Base-by-base conservation (phyloP, 1,140 invertebrate species). In the Apis dorsata region DNA sequence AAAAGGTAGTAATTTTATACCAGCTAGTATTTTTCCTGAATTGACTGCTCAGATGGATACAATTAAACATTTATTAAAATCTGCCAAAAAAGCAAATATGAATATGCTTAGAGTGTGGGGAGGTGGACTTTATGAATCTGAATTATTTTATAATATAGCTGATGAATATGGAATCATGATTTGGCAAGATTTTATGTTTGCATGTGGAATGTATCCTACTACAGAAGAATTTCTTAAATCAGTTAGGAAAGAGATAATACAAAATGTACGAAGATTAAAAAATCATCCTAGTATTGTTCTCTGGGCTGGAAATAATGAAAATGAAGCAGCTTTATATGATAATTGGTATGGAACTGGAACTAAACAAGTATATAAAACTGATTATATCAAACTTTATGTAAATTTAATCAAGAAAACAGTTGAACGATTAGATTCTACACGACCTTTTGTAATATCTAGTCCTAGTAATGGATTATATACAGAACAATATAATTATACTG, bases 121-220 rank as follows among this genome's bases (percentile, higher is more conserved):
- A 34, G 99, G 99, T 60, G 99, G 99, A 68, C 94, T 98, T 2
- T 99, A 99, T 90, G 99, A 99, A 92, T 96, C 96, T 0, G 98
- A 99, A 85, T 95, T 96, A 53, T 99, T 99, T 92, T 99, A 99
- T 92, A 95, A 97, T 74, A 92, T 97, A 51, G 97, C 97, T 81
- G 97, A 98, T 90, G 94, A 96, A 88, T 93, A 96, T 44, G 98
- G 97, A 19, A 96, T 98, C 49, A 94, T 98, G 86, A 96, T 98
- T 63, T 98, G 98, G 97, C 97, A 98, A 94, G 98, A 99, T 93
- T 97, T 99, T 84, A 99, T 99, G 97, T 99, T 99, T 93, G 99
- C 99, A 0, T 99, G 98, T 92, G 95, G 97, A 11, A 97, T 99
- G 96, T 99, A 99, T 94, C 99, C 99, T 10, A 95, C 96, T 0